A percentile compares a stretch with the other conserved stretches of the same genome.
phyloP scores from a whole-genome alignment of 2,113 vertebrate species.

The Campylorhamphus procurvoides region DNA sequence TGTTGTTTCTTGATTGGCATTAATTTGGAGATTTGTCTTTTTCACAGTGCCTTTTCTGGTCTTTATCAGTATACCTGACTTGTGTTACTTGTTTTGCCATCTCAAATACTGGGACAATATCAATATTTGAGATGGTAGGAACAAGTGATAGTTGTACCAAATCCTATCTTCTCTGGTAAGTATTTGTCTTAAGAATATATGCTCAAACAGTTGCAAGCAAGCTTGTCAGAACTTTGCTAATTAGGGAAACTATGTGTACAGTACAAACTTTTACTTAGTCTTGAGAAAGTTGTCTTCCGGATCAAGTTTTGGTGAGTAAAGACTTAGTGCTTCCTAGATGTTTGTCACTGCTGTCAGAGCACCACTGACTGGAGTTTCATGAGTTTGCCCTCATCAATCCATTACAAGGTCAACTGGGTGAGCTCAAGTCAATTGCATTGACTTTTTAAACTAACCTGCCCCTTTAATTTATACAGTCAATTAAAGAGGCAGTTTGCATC shows the following conservation, averaged over 20 bases:
- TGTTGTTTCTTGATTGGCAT: neutral
- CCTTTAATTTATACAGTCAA: rapidly evolving
- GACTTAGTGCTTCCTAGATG: neutral
- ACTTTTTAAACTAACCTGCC: neutral
- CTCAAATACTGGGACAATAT: neutral
- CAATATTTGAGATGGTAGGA: neutral
- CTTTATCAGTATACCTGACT: neutral
- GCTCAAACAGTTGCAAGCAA: neutral
- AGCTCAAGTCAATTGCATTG: neutral
- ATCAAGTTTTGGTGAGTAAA: neutral
- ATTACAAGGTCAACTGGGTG: neutral
- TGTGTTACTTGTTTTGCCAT: neutral
- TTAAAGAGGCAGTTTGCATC: neutral
- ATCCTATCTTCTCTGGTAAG: neutral
- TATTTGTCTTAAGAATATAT: neutral
- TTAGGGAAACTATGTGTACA: neutral
- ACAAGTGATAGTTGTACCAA: neutral
- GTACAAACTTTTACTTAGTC: neutral
- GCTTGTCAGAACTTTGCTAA: neutral
- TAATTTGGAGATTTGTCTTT: neutral
- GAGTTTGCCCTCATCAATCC: neutral
- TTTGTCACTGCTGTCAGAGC: neutral
- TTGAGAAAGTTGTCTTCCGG: neutral
- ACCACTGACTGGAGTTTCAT: neutral
- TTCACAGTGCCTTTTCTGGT: neutral